A percentile compares a stretch with the other conserved stretches of the same genome.
Conservation (phyloP, 2,888 invertebrate species). For the Ashinkailepas kermadecensis region DNA sequence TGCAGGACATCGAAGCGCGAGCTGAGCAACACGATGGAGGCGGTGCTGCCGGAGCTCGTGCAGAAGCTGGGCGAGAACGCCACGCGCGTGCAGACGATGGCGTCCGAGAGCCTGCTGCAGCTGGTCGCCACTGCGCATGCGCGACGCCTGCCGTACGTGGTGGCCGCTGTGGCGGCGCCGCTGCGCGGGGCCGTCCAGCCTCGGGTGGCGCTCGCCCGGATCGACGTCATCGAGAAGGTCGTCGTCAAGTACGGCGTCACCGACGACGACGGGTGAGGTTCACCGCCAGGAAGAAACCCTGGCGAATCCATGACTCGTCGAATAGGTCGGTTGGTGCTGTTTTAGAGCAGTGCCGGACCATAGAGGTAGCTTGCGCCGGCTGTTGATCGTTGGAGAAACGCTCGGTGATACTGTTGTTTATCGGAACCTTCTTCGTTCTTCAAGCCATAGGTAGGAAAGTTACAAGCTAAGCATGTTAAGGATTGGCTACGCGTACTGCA, state of each 20-base stretch:
- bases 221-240: neutral
- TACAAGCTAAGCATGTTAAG: no score
- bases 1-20: slow-evolving; percentile 70
- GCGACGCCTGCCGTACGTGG: slow-evolving; percentile 45
- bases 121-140: slow-evolving; percentile 60
- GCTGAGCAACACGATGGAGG: slow-evolving; percentile 71
- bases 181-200: neutral
- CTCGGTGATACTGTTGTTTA: no score
- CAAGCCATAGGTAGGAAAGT: no score
- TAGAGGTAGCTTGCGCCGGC: no score
- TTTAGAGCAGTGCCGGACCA: no score
- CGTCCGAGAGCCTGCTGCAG: slow-evolving; percentile 76
- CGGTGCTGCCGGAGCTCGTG: slow-evolving; percentile 69
- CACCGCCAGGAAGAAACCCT: no score
- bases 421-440: no score
- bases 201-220: neutral
- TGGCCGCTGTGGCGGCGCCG: neutral
- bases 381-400: no score
- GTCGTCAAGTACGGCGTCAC: slow-evolving; percentile 3
- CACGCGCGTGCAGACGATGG: slow-evolving; percentile 74
- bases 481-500: no score
- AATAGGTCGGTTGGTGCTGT: no score
- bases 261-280: neutral
- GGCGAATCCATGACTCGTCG: no score
- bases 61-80: slow-evolving; percentile 82